Evolutionary conservation across 2,888 invertebrate genomes (phyloP).

Genomic region (Pachliopta kotzebuea): DNA sequence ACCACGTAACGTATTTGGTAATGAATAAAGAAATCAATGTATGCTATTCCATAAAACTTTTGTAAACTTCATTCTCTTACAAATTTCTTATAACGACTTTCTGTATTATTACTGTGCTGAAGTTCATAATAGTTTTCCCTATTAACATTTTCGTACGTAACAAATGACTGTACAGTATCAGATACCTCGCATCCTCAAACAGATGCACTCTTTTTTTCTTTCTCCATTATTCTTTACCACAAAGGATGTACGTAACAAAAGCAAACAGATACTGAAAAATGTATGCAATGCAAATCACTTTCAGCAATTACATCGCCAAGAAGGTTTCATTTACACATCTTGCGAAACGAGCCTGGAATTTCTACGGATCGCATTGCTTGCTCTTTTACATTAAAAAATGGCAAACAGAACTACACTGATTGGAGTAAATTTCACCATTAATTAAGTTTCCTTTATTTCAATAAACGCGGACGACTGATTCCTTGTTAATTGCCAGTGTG

Average conservation of each 20-base stretch:
- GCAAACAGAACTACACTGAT: slow-evolving; percentile 36
- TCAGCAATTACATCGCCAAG: slow-evolving; percentile 22
- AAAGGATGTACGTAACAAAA: slow-evolving; percentile 19
- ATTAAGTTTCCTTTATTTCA: slow-evolving; percentile 63
- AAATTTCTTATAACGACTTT: background rate
- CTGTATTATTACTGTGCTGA: background rate
- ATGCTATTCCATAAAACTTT: too few species aligned
- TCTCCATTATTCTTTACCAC: slow-evolving; percentile 8
- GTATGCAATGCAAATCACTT: slow-evolving; percentile 24
- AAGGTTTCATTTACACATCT: slow-evolving; percentile 19
- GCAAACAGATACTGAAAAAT: slow-evolving; percentile 18
- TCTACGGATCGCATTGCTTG: slow-evolving; percentile 21
- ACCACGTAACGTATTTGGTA: too few species aligned
- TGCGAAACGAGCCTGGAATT: slow-evolving; percentile 11
- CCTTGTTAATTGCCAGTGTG: slow-evolving; percentile 67
- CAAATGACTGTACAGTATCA: background rate
- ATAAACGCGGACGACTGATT: slow-evolving; percentile 61
- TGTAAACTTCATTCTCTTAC: too few species aligned
- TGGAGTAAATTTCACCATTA: slow-evolving; percentile 45
- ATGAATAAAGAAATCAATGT: too few species aligned
- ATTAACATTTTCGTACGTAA: background rate
- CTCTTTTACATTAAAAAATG: slow-evolving; percentile 36
- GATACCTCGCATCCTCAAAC: slow-evolving; percentile 8
- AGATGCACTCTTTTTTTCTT: slow-evolving; percentile 15
- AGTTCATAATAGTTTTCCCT: background rate